Conservation (phyloP, 2,888 invertebrate genomes). For the Cantharis rustica region DNA sequence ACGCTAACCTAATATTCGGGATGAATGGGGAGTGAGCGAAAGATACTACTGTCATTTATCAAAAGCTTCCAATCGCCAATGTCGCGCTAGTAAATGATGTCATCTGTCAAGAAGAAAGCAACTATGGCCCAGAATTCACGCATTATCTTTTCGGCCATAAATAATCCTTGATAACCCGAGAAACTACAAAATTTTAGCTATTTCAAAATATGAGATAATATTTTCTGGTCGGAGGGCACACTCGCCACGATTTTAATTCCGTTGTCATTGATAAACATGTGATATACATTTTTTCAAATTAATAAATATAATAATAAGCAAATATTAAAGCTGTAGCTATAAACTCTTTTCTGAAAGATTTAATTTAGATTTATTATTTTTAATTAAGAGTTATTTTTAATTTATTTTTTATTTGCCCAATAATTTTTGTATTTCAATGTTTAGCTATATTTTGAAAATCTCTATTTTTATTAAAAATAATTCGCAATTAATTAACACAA, state of each 20-base stretch:
- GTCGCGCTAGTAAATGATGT: conserved; percentile 39
- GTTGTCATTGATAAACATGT: not conserved
- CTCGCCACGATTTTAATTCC: not conserved
- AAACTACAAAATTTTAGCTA: conserved; percentile 17
- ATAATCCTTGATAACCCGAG: conserved; percentile 26
- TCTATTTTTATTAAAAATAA: no score
- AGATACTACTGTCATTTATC: conserved; percentile 46
- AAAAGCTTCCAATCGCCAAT: conserved; percentile 40
- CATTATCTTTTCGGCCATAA: conserved; percentile 30
- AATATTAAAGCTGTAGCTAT: no score
- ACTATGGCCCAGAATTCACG: conserved; percentile 23
- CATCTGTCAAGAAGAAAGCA: conserved; percentile 36
- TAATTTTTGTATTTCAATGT: no score
- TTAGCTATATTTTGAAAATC: no score
- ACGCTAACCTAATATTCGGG: conserved; percentile 50
- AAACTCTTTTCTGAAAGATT: no score
- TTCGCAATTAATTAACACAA: no score
- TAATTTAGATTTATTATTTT: no score
- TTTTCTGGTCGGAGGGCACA: not conserved
- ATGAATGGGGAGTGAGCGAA: conserved; percentile 40
- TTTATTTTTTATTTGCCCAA: no score
- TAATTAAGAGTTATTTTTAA: no score
- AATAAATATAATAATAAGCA: not conserved
- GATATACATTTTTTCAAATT: not conserved
- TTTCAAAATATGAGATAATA: not conserved